Conservation (phyloP, 2,888 invertebrate species). For the Hypomecis punctinalis region DNA sequence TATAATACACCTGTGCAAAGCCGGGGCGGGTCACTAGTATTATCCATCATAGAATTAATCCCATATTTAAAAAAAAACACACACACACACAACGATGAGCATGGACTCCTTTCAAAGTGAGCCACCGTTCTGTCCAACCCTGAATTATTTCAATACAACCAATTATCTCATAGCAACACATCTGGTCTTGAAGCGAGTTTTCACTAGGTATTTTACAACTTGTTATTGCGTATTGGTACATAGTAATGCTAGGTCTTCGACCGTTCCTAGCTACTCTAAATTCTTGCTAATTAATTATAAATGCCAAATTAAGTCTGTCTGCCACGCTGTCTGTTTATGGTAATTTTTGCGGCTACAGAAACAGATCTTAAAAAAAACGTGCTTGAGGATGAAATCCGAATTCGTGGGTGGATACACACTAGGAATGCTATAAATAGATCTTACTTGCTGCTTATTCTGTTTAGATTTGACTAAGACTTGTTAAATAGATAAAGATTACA, state of each 20-base stretch:
- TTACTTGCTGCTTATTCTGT: too few species aligned
- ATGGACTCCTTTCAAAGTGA: too few species aligned
- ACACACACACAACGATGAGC: too few species aligned
- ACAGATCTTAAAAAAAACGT: neutral
- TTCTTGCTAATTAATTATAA: conserved; percentile 1
- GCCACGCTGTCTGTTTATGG: conserved; percentile 9
- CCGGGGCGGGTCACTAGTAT: too few species aligned
- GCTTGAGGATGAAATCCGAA: neutral
- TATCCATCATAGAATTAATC: too few species aligned
- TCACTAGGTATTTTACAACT: conserved; percentile 10
- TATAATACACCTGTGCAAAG: too few species aligned
- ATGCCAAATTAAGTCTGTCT: neutral
- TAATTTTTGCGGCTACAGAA: neutral
- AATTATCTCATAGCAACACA: conserved; percentile 8
- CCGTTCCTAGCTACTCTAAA: conserved; percentile 1
- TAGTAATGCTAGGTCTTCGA: conserved; percentile 8
- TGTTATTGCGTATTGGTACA: conserved; percentile 6
- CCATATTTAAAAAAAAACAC: too few species aligned
- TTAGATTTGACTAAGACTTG: too few species aligned
- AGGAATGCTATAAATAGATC: too few species aligned
- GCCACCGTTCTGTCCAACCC: too few species aligned
- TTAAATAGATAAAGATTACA: too few species aligned
- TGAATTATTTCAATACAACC: neutral
- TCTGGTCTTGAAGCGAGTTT: conserved; percentile 8
- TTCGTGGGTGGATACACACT: too few species aligned